phyloP scores from a whole-genome alignment of 2,113 vertebrate genomes.

The Seriola aureovittata region DNA sequence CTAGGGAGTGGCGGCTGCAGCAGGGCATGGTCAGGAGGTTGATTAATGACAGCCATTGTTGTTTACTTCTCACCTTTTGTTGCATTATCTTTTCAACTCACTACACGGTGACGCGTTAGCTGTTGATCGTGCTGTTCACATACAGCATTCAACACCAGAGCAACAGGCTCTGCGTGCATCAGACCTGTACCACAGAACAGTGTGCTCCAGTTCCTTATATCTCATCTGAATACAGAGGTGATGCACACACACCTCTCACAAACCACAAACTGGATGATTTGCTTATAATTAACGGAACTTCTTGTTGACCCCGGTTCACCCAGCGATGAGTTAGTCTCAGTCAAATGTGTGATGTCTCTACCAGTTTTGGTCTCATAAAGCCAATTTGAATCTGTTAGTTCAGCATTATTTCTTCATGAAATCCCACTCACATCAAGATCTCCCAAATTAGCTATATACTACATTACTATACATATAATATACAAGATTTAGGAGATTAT shows the following conservation, averaged over 20 bases:
- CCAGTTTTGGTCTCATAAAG: background rate
- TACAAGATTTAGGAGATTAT: background rate
- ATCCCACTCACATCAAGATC: background rate
- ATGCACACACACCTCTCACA: background rate
- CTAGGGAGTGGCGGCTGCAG: conserved; percentile 63
- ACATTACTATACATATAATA: background rate
- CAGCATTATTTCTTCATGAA: background rate
- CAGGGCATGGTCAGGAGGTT: conserved; percentile 65
- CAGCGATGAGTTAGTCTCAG: background rate
- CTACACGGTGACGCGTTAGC: conserved; percentile 23
- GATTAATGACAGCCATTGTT: conserved; percentile 74
- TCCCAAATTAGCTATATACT: background rate
- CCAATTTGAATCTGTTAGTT: background rate
- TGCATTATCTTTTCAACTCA: conserved; percentile 65
- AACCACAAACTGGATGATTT: background rate
- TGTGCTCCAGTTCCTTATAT: conserved; percentile 31
- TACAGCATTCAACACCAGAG: conserved; percentile 20
- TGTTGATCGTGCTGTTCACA: conserved; percentile 28
- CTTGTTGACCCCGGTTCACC: background rate
- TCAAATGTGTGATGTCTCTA: background rate
- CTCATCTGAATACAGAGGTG: conserved; percentile 22
- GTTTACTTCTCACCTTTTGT: conserved; percentile 76
- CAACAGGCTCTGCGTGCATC: conserved; percentile 64
- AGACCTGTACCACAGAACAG: conserved; percentile 14
- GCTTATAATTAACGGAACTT: background rate